Percentiles rank a stretch among this genome's conserved stretches.
Conservation (phyloP, 2,797 vertebrate species). For the Chromobotia macracanthus region DNA sequence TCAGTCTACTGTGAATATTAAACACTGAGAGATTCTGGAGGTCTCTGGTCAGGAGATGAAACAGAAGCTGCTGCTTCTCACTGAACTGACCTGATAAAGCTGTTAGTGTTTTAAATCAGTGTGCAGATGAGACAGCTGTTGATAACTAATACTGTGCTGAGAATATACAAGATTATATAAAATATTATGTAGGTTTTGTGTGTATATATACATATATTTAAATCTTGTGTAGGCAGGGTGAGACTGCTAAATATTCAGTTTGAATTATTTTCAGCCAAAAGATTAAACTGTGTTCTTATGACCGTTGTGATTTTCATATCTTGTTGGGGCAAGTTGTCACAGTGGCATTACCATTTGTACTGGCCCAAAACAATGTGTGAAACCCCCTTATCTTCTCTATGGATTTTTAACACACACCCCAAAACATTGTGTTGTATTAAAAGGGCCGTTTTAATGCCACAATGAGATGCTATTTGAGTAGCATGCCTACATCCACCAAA, state of each 20-base stretch:
- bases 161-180: not conserved
- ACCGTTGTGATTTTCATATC: not conserved
- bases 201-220: not conserved
- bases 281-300: not conserved
- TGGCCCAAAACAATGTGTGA: not conserved
- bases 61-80: not conserved
- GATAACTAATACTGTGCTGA: not conserved
- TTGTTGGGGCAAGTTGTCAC: slow-evolving; percentile 4
- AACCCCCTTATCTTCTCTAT: too few relatives aligned
- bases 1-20: slow-evolving; percentile 14
- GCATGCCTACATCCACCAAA: too few relatives aligned
- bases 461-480: too few relatives aligned
- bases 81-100: not conserved
- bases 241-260: not conserved
- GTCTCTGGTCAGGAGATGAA: not conserved
- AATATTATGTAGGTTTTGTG: not conserved
- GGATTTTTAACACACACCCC: too few relatives aligned
- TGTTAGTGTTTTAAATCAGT: not conserved
- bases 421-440: too few relatives aligned
- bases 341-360: not conserved
- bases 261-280: not conserved
- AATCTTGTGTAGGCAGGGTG: not conserved
- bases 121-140: not conserved
- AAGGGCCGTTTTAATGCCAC: too few relatives aligned
- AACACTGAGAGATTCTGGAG: not conserved